Base-by-base conservation (phyloP, 2,888 invertebrate genomes). In the Anodontia alba region DNA sequence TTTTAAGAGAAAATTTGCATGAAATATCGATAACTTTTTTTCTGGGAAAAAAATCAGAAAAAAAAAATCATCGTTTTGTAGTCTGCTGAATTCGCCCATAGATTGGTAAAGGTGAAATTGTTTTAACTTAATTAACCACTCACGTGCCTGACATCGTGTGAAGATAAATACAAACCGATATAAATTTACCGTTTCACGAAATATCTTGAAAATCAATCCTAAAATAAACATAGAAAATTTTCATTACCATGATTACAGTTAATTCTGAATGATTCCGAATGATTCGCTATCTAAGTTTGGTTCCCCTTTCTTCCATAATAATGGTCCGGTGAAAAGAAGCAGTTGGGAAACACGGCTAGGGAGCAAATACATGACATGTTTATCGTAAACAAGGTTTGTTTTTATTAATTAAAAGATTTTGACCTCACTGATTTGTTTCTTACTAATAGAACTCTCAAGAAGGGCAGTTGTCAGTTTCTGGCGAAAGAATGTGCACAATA, bases 51-150 rank as follows among this genome's bases (percentile, higher is more conserved):
- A n/a, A n/a, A n/a, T n/a, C n/a, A n/a, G n/a, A n/a, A n/a, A n/a
- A n/a, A n/a, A n/a, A n/a, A n/a, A n/a, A n/a, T n/a, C n/a, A n/a
- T n/a, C n/a, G n/a, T n/a, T n/a, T n/a, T n/a, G n/a, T n/a, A n/a
- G n/a, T n/a, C n/a, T n/a, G n/a, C n/a, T n/a, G n/a, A n/a, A n/a
- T n/a, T n/a, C n/a, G n/a, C n/a, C n/a, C n/a, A n/a, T n/a, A n/a
- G n/a, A n/a, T n/a, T n/a, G n/a, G n/a, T n/a, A n/a, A n/a, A n/a
- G n/a, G n/a, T n/a, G n/a, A n/a, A n/a, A 54, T 54, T 54, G 29
- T 54, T 54, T 54, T 54, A 20, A 54, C 54, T 54, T 26, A 54
- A 54, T 54, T 54, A 54, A 26, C 26, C n/a, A 54, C n/a, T 54
- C 54, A 29, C 29, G 26, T 29, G 54, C 20, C 62, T 62, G 31